Conservation (phyloP, 2,113 vertebrate genomes). For the Sinocyclocheilus maitianheensis region DNA sequence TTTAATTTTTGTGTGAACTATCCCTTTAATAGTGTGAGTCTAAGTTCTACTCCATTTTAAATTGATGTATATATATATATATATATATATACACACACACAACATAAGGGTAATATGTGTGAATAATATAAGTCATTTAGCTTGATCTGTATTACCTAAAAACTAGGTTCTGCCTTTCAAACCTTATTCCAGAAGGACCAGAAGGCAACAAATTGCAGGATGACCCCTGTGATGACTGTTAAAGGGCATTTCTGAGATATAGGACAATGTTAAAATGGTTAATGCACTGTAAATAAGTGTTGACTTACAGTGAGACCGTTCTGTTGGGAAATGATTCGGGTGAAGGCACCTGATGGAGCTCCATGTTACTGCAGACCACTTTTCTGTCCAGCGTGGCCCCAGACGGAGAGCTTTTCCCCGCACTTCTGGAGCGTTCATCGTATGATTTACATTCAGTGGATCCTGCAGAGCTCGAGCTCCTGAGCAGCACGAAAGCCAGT, state of each 20-base stretch:
- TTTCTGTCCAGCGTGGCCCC: slow-evolving; percentile 72
- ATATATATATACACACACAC: too few species aligned
- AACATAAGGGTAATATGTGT: too few species aligned
- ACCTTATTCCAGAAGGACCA: neutral
- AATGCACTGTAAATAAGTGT: neutral
- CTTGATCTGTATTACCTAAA: neutral
- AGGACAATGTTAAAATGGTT: neutral
- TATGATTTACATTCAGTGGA: slow-evolving; percentile 69
- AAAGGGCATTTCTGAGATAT: neutral
- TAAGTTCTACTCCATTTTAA: too few species aligned
- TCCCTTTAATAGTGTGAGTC: too few species aligned
- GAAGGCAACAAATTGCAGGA: neutral
- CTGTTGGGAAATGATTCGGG: slow-evolving; percentile 85
- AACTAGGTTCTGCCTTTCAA: neutral
- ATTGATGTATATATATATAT: too few species aligned
- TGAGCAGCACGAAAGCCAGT: slow-evolving; percentile 65
- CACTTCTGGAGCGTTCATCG: slow-evolving; percentile 67
- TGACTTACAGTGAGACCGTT: slow-evolving; percentile 93
- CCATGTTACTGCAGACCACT: slow-evolving; percentile 90
- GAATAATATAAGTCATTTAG: neutral
- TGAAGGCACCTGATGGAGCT: slow-evolving; percentile 82
- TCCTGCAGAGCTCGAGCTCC: slow-evolving; percentile 33
- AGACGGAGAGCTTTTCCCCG: slow-evolving; percentile 59
- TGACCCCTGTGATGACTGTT: neutral
- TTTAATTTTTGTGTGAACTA: too few species aligned